Evolutionary conservation across 2,888 invertebrate species (phyloP), one percentile per base, ranked within the genome.

Genomic region (Callinectes sapidus): DNA sequence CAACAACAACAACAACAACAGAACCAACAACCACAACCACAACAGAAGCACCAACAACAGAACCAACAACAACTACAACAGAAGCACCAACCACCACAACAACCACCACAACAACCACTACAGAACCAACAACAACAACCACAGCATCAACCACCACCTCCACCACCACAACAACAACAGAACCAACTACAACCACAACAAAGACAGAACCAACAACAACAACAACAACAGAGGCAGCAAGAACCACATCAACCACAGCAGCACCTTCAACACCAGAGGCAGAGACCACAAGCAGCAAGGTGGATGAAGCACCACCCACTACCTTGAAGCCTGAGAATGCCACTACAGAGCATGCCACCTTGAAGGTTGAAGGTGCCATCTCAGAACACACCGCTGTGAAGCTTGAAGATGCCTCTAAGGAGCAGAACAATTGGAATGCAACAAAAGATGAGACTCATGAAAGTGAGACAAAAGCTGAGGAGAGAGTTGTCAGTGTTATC

Each of bases 231-330:
- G 23, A 61, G 18, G 61, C 61, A 61, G 2, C 61, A 61, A 28
- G 28, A 10, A 71, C 71, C 1, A n/a, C 71, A 23, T 28, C 71
- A 23, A 71, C 71, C 16, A 71, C 71, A 23, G 23, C 71, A 71
- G 23, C 71, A n/a, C 71, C 71, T 8, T 8, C 71, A 23, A 1
- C 71, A 35, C 28, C 54, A 18, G n/a, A 87, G 16, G 8, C 71
- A n/a, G 28, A 71, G n/a, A 71, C 71, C 28, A 28, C 77, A n/a
- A 91, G 88, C 32, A 88, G 18, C 66, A 85, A 81, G 42, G 61
- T 61, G 10, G 28, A 87, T 85, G 71, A 32, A 90, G 42, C 35
- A 54, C 42, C 23, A 23, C 39, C 55, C 18, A 32, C 32, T 35
- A 81, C 81, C 10, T 16, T 16, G 14, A n/a, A 81, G 32, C 81